phyloP scores from a whole-genome alignment of 2,888 invertebrate species.

The Andrena dorsata region DNA sequence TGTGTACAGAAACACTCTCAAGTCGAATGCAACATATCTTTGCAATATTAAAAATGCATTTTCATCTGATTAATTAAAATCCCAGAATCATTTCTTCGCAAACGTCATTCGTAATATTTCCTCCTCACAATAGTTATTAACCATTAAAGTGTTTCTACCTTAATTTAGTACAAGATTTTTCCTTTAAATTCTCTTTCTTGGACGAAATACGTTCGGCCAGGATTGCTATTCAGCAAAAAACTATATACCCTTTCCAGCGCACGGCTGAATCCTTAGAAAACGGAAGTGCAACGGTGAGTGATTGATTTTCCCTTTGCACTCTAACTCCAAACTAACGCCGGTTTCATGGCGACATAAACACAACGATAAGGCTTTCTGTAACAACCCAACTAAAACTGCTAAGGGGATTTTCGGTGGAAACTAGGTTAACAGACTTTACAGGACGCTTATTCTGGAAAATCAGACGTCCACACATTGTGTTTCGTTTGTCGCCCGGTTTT shows the following conservation, averaged over 20 bases:
- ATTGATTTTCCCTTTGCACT: slow-evolving; percentile 5
- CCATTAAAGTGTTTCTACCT: no score
- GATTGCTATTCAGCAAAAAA: background rate
- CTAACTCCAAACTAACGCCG: background rate
- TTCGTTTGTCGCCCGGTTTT: background rate
- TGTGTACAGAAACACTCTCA: no score
- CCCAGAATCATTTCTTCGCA: no score
- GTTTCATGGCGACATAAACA: slow-evolving; percentile 27
- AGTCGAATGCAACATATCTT: no score
- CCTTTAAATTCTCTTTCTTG: background rate
- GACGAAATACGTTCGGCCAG: background rate
- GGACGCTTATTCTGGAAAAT: background rate
- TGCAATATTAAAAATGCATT: no score
- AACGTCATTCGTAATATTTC: no score
- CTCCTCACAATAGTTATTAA: no score
- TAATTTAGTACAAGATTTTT: no score
- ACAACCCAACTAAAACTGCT: slow-evolving; percentile 26
- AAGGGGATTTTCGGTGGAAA: slow-evolving; percentile 45
- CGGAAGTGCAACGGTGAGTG: background rate
- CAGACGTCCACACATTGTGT: background rate
- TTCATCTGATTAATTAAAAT: no score
- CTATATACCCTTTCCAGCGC: background rate
- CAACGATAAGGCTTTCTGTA: slow-evolving; percentile 23
- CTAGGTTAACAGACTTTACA: slow-evolving; percentile 1
- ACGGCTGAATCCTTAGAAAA: background rate